A percentile compares a stretch with the other conserved stretches of the same genome.
These are phyloP conservation scores for Drosophila bocqueti DNA, from an alignment of 1,140 invertebrate genomes.

Conservation along the genomic window DNA sequence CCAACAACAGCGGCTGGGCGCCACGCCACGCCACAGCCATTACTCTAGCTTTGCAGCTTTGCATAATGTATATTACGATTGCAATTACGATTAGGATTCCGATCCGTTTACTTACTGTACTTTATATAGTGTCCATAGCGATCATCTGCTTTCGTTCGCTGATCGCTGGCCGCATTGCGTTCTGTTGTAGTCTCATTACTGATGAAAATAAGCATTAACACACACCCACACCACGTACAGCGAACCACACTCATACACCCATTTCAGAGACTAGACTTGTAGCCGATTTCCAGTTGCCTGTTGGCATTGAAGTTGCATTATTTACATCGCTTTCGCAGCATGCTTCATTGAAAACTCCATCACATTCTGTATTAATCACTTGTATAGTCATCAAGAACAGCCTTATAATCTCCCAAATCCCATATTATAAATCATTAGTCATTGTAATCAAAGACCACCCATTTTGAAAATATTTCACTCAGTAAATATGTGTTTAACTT, in stretches of 20 bases:
- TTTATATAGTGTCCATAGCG: constrained; percentile 35
- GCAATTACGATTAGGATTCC: constrained; percentile 14
- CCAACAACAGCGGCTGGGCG: constrained; percentile 52
- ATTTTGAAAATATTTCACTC: too few relatives aligned
- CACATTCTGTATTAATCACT: neutral
- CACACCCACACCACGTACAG: constrained; percentile 12
- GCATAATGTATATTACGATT: constrained; percentile 31
- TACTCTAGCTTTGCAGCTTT: constrained; percentile 43
- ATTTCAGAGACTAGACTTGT: constrained; percentile 22
- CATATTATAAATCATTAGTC: neutral
- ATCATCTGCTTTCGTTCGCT: constrained; percentile 55
- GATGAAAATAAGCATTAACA: constrained; percentile 61
- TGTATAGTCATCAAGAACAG: neutral
- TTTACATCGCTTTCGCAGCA: constrained; percentile 27
- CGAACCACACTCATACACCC: constrained; percentile 29
- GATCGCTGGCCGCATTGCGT: constrained; percentile 63
- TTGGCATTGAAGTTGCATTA: constrained; percentile 8
- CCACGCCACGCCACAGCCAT: constrained; percentile 20
- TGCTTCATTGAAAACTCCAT: constrained; percentile 6
- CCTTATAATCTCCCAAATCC: neutral
- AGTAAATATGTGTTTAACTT: neutral
- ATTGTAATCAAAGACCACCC: neutral
- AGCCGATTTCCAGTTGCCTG: constrained; percentile 6
- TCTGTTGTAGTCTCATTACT: constrained; percentile 81
- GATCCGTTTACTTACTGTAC: constrained; percentile 10